phyloP scores from a whole-genome alignment of 1,140 invertebrate species.

The Hypothenemus hampei region DNA sequence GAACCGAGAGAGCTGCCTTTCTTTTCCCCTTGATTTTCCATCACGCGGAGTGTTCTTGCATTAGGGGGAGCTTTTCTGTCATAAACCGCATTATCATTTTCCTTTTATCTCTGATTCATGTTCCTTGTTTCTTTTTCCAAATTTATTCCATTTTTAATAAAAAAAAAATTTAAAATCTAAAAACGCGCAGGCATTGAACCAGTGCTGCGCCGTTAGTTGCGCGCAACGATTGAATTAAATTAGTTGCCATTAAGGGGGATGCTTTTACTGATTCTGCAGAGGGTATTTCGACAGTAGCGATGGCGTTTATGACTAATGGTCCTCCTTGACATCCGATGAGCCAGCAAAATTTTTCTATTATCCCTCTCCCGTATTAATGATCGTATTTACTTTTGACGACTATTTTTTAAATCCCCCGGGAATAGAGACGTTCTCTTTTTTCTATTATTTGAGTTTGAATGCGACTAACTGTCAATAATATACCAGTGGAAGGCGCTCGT shows the following conservation, averaged over 20 bases:
- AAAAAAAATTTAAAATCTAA: too few relatives aligned
- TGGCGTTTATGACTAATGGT: conserved; percentile 29
- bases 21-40: conserved; percentile 24
- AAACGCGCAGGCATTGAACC: too few relatives aligned
- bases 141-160: conserved; percentile 8
- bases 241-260: conserved; percentile 10
- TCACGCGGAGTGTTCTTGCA: conserved; percentile 36
- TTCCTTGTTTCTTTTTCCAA: conserved; percentile 13
- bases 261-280: neutral
- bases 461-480: too few relatives aligned
- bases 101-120: conserved; percentile 20
- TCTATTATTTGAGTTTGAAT: conserved; percentile 8
- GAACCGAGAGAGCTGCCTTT: conserved; percentile 7
- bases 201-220: neutral
- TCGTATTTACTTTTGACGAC: conserved; percentile 27
- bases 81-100: conserved; percentile 26
- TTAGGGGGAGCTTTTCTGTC: conserved; percentile 26
- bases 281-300: conserved; percentile 25
- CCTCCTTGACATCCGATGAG: conserved; percentile 24
- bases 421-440: conserved; percentile 10
- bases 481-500: too few relatives aligned
- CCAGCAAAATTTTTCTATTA: conserved; percentile 31
- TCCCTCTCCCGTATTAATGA: conserved; percentile 27
- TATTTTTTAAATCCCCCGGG: conserved; percentile 21
- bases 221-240: conserved; percentile 9